These are phyloP conservation scores for Drosophila paulistorum DNA, from an alignment of 1,140 invertebrate genomes.

Conservation along the genomic window DNA sequence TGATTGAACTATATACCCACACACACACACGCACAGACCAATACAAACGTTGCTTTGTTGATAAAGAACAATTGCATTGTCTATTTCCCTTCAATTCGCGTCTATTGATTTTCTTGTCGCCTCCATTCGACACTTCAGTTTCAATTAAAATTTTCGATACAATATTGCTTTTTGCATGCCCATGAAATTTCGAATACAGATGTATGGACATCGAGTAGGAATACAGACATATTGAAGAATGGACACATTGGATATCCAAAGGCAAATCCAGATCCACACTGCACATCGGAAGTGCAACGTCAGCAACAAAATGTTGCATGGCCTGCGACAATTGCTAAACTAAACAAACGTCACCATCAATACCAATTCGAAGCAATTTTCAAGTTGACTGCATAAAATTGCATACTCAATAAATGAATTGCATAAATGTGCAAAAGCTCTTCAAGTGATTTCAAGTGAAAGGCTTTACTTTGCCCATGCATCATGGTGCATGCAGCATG, in stretches of 20 bases:
- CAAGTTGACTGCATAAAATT: constrained; percentile 24
- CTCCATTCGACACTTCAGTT: constrained; percentile 26
- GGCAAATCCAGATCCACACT: neutral
- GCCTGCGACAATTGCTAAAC: constrained; percentile 20
- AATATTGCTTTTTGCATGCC: constrained; percentile 20
- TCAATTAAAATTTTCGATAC: constrained; percentile 26
- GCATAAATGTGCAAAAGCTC: constrained; percentile 31
- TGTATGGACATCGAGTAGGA: no score
- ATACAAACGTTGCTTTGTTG: neutral
- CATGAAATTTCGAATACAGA: constrained; percentile 2
- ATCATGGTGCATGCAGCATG: neutral
- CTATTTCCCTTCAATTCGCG: neutral
- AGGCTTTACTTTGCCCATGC: constrained; percentile 8
- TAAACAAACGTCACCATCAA: constrained; percentile 29
- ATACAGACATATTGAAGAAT: no score
- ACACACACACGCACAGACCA: neutral
- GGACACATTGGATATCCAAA: neutral
- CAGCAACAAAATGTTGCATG: constrained; percentile 17
- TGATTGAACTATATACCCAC: neutral
- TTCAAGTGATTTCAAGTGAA: constrained; percentile 32
- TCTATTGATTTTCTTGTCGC: constrained; percentile 21
- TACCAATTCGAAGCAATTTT: constrained; percentile 25
- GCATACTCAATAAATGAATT: constrained; percentile 26
- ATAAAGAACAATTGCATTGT: constrained; percentile 8
- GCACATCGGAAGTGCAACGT: constrained; percentile 17